Conservation (phyloP, 2,113 vertebrate genomes). For the Isurus oxyrinchus region DNA sequence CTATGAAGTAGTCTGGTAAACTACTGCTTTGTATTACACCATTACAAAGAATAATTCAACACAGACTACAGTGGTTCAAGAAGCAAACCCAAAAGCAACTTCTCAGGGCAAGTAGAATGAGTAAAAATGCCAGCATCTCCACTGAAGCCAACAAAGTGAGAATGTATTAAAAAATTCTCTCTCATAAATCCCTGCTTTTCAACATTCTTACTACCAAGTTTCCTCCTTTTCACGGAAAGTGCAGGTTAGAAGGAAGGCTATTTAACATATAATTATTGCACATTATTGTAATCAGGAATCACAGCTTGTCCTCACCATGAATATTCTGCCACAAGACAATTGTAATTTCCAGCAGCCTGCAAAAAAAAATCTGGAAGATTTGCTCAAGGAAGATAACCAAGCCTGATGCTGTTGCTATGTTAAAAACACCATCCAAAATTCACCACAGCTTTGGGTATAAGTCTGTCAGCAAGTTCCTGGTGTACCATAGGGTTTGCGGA, state of each 20-base stretch:
- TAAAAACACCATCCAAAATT: background rate
- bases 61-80: background rate
- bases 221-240: background rate
- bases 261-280: background rate
- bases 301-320: background rate
- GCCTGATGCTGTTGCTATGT: background rate
- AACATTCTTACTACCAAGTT: background rate
- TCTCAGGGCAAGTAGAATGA: background rate
- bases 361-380: background rate
- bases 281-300: background rate
- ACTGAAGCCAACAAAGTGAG: background rate
- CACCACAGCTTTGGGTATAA: background rate
- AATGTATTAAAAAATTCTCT: background rate
- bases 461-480: background rate
- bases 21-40: no score
- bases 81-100: background rate
- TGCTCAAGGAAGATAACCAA: background rate
- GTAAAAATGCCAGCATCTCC: background rate
- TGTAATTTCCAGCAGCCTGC: background rate
- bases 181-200: background rate
- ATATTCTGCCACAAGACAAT: background rate
- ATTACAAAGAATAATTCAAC: background rate
- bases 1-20: background rate
- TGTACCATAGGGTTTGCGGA: background rate
- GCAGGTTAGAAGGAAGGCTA: no score